phyloP scores from a whole-genome alignment of 2,888 invertebrate species.

The Criorhina ranunculi region DNA sequence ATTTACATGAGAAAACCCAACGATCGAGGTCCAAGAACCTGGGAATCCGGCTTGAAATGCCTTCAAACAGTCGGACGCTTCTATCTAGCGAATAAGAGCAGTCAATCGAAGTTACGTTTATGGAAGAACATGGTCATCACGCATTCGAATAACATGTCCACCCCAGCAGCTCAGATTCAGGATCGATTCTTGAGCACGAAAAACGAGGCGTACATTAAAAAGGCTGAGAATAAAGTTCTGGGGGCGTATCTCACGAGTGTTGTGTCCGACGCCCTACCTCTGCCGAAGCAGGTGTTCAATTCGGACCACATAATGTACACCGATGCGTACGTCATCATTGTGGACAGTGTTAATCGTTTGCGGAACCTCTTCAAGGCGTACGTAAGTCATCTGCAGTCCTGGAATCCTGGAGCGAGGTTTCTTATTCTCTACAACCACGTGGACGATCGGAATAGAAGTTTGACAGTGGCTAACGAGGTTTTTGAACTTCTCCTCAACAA shows the following conservation, averaged over 20 bases:
- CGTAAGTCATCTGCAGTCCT: constrained; percentile 80
- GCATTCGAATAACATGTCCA: constrained; percentile 81
- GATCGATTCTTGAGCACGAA: constrained; percentile 80
- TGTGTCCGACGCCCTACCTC: constrained; percentile 78
- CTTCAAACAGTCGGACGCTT: constrained; percentile 80
- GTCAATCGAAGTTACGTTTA: constrained; percentile 77
- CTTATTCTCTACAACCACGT: constrained; percentile 82
- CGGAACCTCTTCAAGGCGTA: constrained; percentile 77
- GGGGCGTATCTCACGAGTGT: constrained; percentile 79
- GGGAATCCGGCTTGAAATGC: constrained; percentile 81
- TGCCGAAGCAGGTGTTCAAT: constrained; percentile 75
- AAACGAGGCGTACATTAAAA: constrained; percentile 79
- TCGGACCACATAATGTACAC: constrained; percentile 77
- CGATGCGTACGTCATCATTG: constrained; percentile 82
- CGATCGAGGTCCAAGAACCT: constrained; percentile 79
- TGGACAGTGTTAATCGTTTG: constrained; percentile 80
- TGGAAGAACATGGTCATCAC: constrained; percentile 81
- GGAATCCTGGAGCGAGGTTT: constrained; percentile 83
- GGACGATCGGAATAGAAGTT: constrained; percentile 63
- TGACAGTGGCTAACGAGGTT: constrained; percentile 78
- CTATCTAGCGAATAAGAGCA: constrained; percentile 78
- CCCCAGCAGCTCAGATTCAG: constrained; percentile 83
- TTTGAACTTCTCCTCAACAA: constrained; percentile 79
- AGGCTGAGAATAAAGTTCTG: background rate
- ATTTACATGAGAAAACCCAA: constrained; percentile 80